phyloP scores from a whole-genome alignment of 2,888 invertebrate species.

The Saturnia pavonia region DNA sequence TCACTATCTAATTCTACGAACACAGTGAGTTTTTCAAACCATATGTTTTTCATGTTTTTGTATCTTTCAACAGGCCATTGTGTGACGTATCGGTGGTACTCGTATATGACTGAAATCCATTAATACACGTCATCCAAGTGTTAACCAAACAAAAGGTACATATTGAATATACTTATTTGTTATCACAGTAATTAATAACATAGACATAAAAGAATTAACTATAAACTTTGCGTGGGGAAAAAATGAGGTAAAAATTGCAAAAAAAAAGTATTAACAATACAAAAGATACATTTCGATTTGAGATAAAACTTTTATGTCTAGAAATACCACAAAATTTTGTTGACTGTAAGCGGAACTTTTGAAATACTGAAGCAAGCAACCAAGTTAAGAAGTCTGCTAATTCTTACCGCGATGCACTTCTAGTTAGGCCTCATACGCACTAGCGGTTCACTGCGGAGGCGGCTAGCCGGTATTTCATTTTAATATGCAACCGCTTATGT shows the following conservation, averaged over 20 bases:
- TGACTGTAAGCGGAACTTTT: too few relatives aligned
- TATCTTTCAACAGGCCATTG: background rate
- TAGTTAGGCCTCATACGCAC: too few relatives aligned
- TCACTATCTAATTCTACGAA: background rate
- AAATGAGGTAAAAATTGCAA: background rate
- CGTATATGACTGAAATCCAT: slow-evolving; percentile 11
- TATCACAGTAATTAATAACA: slow-evolving; percentile 20
- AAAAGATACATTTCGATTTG: background rate
- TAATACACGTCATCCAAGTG: background rate
- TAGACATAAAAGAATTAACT: background rate
- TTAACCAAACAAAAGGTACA: slow-evolving; percentile 4
- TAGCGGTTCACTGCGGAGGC: too few relatives aligned
- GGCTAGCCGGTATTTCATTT: too few relatives aligned
- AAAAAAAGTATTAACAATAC: background rate
- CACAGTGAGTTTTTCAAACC: background rate
- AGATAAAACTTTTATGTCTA: background rate
- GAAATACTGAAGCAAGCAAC: too few relatives aligned
- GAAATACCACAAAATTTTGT: background rate
- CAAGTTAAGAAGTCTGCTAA: too few relatives aligned
- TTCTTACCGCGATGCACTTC: too few relatives aligned
- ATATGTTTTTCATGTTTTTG: background rate
- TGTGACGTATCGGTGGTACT: background rate
- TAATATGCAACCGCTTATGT: too few relatives aligned
- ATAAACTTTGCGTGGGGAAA: background rate
- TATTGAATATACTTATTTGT: background rate